phyloP scores from a whole-genome alignment of 2,797 vertebrate genomes.

The Alcedo atthis region DNA sequence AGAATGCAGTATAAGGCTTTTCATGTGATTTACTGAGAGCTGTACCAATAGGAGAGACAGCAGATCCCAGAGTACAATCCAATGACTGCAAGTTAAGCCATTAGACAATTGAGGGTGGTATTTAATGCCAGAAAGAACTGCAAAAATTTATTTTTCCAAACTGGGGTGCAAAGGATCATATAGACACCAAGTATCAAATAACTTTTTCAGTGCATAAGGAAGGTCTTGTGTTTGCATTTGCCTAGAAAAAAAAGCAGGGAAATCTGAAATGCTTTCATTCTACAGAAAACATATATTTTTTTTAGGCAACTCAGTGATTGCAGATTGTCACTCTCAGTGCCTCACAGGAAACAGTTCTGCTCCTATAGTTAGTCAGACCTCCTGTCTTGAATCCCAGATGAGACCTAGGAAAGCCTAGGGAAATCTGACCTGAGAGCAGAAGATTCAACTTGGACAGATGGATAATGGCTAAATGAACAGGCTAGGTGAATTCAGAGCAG shows the following conservation, averaged over 20 bases:
- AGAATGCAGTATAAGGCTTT: background rate
- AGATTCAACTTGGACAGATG: background rate
- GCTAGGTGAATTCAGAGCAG: background rate
- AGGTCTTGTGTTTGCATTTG: background rate
- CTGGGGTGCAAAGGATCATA: background rate
- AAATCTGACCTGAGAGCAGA: background rate
- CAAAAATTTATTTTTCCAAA: background rate
- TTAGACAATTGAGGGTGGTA: background rate
- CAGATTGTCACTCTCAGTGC: background rate
- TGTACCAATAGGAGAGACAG: background rate
- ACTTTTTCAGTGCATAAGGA: background rate
- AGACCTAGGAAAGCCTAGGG: background rate
- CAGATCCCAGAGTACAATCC: background rate
- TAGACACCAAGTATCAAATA: background rate
- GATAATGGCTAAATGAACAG: accelerated
- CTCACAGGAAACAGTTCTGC: background rate
- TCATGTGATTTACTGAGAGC: background rate
- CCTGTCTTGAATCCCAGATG: background rate
- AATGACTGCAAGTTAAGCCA: background rate
- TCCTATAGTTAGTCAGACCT: background rate
- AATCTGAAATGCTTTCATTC: background rate
- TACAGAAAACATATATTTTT: background rate
- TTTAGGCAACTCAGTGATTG: background rate
- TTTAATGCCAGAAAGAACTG: background rate
- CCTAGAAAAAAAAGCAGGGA: background rate